These are phyloP conservation scores for Craterocephalus amniculus DNA, from an alignment of 2,797 vertebrate species.

Conservation along the genomic window DNA sequence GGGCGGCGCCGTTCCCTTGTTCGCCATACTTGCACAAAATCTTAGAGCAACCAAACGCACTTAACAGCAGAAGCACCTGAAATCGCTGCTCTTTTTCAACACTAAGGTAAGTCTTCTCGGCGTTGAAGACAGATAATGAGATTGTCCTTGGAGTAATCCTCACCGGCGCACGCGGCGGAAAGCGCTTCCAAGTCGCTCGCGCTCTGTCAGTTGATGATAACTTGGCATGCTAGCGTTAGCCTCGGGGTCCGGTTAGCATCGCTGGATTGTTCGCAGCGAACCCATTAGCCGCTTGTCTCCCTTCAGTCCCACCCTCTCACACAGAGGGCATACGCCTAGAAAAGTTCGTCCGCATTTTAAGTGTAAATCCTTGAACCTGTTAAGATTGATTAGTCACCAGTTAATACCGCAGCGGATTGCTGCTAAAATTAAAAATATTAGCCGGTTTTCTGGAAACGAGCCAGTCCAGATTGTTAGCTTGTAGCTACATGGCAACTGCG, in stretches of 20 bases:
- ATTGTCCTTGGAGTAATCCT: accelerated
- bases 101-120: constrained; percentile 52
- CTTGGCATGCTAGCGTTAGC: constrained; percentile 58
- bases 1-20: constrained; percentile 76
- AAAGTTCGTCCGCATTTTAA: constrained; percentile 29
- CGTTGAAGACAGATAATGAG: accelerated
- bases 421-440: not conserved
- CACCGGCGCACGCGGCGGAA: not conserved
- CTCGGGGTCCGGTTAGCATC: constrained; percentile 41
- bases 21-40: constrained; percentile 76
- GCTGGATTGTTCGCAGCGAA: constrained; percentile 51
- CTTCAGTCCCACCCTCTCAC: constrained; percentile 65
- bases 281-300: constrained; percentile 41
- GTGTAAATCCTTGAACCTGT: not conserved
- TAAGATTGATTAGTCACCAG: not conserved
- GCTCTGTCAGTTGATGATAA: constrained; percentile 26
- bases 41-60: constrained; percentile 57
- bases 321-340: constrained; percentile 13
- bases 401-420: not conserved
- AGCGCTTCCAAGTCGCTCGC: accelerated
- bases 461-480: constrained; percentile 3
- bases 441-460: constrained; percentile 4
- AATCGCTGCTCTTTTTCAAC: constrained; percentile 47
- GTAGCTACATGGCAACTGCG: not conserved
- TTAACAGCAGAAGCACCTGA: constrained; percentile 55